Conservation (phyloP, 2,797 vertebrate species). For the Dromococcyx pavoninus region DNA sequence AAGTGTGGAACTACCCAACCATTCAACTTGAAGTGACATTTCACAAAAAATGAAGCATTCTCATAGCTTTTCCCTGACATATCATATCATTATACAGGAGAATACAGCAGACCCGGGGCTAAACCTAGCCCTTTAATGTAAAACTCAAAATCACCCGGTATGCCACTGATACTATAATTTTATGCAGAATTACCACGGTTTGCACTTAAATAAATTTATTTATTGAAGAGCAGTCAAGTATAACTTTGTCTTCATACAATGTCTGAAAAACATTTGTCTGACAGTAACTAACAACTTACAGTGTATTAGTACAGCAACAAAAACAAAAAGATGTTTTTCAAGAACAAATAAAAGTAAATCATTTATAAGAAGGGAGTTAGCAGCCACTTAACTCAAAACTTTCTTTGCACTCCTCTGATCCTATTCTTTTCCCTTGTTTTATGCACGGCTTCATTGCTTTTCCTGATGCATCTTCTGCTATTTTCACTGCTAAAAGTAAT, state of each 20-base stretch:
- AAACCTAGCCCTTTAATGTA: not conserved
- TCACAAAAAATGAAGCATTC: not conserved
- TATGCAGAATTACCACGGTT: not conserved
- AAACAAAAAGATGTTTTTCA: not conserved
- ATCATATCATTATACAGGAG: not conserved
- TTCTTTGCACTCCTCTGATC: not conserved
- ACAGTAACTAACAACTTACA: not conserved
- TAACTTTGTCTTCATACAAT: not conserved
- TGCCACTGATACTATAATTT: not conserved
- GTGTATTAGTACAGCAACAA: not conserved
- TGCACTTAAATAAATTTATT: not conserved
- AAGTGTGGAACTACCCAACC: not conserved
- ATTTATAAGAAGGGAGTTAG: not conserved
- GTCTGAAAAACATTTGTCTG: not conserved
- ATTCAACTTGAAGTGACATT: not conserved
- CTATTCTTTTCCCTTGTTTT: conserved; percentile 18
- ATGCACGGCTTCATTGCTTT: not conserved
- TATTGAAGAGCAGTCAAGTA: not conserved
- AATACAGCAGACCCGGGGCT: not conserved
- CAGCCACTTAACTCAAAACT: conserved; percentile 5
- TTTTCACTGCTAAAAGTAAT: conserved; percentile 28
- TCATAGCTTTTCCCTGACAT: not conserved
- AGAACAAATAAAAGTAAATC: not conserved
- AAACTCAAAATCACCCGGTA: not conserved
- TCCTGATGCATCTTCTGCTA: not conserved